A percentile compares a stretch with the other conserved stretches of the same genome.
phyloP scores from a whole-genome alignment of 2,113 vertebrate genomes.

The Phrynocephalus versicolor region DNA sequence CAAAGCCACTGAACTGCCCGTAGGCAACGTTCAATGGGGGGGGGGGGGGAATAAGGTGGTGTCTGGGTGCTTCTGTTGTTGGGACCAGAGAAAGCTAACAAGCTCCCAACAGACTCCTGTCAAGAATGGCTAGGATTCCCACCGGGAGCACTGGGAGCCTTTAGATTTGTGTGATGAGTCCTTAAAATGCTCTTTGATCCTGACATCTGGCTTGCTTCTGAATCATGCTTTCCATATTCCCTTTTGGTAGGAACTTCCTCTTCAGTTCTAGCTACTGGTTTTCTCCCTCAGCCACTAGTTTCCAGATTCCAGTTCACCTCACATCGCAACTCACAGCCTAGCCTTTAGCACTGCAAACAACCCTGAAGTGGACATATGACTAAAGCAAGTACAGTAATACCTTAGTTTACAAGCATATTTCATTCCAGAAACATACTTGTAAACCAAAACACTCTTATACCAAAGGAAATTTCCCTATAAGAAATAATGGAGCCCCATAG shows the following conservation, averaged over 20 bases:
- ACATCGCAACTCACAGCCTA: background rate
- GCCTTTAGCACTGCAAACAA: too few species aligned
- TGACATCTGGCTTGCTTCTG: background rate
- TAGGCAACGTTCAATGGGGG: background rate
- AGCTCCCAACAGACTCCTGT: background rate
- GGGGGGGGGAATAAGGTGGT: background rate
- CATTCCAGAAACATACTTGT: too few species aligned
- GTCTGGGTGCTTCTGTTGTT: background rate
- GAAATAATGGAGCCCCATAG: too few species aligned
- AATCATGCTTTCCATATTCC: background rate
- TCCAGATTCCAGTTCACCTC: background rate
- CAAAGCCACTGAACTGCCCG: background rate
- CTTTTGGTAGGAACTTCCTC: background rate
- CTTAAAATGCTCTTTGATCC: background rate
- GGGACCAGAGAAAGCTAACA: background rate
- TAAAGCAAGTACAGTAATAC: background rate
- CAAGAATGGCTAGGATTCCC: background rate
- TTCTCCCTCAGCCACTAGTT: background rate
- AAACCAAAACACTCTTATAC: too few species aligned
- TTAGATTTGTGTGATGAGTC: background rate
- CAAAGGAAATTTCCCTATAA: too few species aligned
- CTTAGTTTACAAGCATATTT: too few species aligned
- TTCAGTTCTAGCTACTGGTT: background rate
- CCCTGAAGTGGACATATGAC: constrained; percentile 1
- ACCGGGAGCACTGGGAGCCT: background rate